A percentile compares a stretch with the other conserved stretches of the same genome.
phyloP scores from a whole-genome alignment of 2,888 invertebrate genomes.

The Parochlus steinenii region DNA sequence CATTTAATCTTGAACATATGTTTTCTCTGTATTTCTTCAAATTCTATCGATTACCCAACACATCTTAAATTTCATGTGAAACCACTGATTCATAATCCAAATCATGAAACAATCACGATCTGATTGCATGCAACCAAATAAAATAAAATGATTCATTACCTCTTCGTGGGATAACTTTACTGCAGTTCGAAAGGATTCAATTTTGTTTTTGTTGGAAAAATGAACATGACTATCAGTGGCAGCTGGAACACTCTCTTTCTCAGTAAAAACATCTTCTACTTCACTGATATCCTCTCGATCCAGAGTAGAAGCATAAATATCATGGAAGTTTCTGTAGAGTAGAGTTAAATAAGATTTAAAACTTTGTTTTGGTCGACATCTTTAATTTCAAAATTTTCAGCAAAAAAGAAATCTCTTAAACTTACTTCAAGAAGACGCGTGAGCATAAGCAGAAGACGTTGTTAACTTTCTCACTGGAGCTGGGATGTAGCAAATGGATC shows the following conservation, averaged over 20 bases:
- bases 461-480: slow-evolving; percentile 8
- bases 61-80: too few relatives aligned
- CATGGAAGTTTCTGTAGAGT: slow-evolving; percentile 13
- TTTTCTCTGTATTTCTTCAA: too few relatives aligned
- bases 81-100: too few relatives aligned
- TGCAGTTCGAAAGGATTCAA: slow-evolving; percentile 6
- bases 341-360: neutral
- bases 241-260: slow-evolving; percentile 13
- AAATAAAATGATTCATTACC: slow-evolving; percentile 1
- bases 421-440: slow-evolving; percentile 14
- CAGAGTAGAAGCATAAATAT: slow-evolving; percentile 12
- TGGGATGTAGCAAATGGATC: slow-evolving; percentile 13
- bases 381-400: slow-evolving; percentile 1
- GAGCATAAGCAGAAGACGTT: slow-evolving; percentile 14
- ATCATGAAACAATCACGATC: too few relatives aligned
- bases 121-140: too few relatives aligned
- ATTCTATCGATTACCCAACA: too few relatives aligned
- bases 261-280: slow-evolving; percentile 14
- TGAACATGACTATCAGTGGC: slow-evolving; percentile 6
- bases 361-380: neutral
- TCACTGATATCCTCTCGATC: slow-evolving; percentile 14
- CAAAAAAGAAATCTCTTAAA: slow-evolving; percentile 5
- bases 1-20: too few relatives aligned
- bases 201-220: too few relatives aligned
- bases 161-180: slow-evolving; percentile 3